Base-by-base conservation (phyloP, 2,888 invertebrate species). In the Taenaris catops region DNA sequence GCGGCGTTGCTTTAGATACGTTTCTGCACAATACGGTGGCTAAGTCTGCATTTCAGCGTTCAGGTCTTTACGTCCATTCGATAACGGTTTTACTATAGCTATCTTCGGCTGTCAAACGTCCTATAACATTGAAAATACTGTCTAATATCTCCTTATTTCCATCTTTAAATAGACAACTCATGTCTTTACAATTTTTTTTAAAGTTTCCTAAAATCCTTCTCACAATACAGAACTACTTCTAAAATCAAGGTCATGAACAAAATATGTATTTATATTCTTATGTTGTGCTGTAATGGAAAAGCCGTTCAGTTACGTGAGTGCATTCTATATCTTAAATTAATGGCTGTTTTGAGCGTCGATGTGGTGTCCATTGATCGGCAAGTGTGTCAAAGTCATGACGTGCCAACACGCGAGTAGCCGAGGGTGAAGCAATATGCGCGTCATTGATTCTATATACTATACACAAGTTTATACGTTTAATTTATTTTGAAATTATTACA, bases 321-420 rank as follows among this genome's bases (percentile, higher is more conserved):
- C 31, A 31, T 32, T 32, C 11, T 29, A 24, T 25, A 17, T 29
- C 11, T 34, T 18, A 25, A 34, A 35, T 40, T 58, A 53, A 44
- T 32, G 18, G 32, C 5, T 18, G 8, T 8, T 32, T 34, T 6
- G 25, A 20, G 23, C 19, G 55, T 49, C 56, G 53, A 43, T 49
- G 50, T 51, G 51, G 50, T 63, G 65, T 61, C 62, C 68, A 72
- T 73, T 74, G 71, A 75, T 70, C 63, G 55, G 46, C 53, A 83
- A 79, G 71, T 72, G 66, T 81, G 84, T 83, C 83, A 83, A 81
- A 80, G 84, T 73, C 83, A 73, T 69, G 64, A 76, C 66, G 72
- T 71, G 72, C 66, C 66, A 68, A 63, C 73, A 66, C 69, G 78
- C 64, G 60, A 67, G 54, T 58, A 40, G 53, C 48, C 46, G 46